These are phyloP conservation scores for Podargus strigoides DNA, from an alignment of 2,797 vertebrate species.

Conservation along the genomic window DNA sequence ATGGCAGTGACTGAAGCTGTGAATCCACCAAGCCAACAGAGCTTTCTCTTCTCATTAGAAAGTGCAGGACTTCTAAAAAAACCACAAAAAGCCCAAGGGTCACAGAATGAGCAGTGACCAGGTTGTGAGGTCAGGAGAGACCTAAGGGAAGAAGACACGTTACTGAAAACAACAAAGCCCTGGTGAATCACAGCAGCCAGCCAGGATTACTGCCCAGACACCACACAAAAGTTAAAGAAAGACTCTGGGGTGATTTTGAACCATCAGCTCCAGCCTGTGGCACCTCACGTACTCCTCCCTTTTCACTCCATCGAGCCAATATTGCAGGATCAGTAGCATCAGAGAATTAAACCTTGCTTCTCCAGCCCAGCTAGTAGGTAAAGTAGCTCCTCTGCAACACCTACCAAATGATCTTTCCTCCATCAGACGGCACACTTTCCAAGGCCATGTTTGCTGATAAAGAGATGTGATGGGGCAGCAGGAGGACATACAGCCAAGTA, in stretches of 20 bases:
- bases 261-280: neutral
- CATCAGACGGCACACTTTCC: neutral
- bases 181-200: neutral
- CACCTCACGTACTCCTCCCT: fast-evolving
- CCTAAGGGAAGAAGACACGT: neutral
- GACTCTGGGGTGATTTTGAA: neutral
- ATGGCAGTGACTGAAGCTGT: neutral
- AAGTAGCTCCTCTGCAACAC: neutral
- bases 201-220: neutral
- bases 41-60: neutral
- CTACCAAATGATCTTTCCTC: neutral
- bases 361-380: neutral
- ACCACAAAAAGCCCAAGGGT: neutral
- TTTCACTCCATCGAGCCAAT: neutral
- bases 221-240: neutral
- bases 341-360: neutral
- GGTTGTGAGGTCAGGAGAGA: neutral
- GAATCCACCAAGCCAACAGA: neutral
- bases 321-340: neutral
- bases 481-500: neutral
- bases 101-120: fast-evolving
- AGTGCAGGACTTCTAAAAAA: neutral
- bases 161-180: neutral
- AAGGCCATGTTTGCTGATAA: neutral
- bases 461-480: neutral